Evolutionary conservation across 1,140 invertebrate genomes (phyloP).

Genomic region (Drosophila lowei): DNA sequence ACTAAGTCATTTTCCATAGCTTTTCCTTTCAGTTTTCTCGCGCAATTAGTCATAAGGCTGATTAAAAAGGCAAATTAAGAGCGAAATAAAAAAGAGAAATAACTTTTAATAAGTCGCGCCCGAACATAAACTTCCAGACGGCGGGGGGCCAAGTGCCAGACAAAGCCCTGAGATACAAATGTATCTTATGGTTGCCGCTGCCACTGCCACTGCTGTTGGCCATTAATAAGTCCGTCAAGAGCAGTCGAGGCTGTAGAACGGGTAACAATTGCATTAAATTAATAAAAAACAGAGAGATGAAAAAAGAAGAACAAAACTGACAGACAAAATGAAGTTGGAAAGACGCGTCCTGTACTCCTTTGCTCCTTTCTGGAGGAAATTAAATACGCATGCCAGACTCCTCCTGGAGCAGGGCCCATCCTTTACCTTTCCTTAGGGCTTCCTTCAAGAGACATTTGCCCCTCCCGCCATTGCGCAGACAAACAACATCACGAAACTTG

Average conservation of each 20-base stretch:
- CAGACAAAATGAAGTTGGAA: constrained; percentile 68
- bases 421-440: constrained; percentile 3
- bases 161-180: constrained; percentile 65
- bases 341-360: neutral
- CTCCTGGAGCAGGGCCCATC: constrained; percentile 17
- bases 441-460: constrained; percentile 16
- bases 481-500: constrained; percentile 22
- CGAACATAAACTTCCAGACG: constrained; percentile 54
- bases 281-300: constrained; percentile 44
- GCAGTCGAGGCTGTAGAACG: constrained; percentile 20
- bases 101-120: constrained; percentile 69
- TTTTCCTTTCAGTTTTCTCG: constrained; percentile 25
- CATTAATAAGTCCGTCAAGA: constrained; percentile 66
- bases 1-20: constrained; percentile 15
- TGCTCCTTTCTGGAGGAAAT: constrained; percentile 58
- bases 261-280: constrained; percentile 76
- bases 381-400: constrained; percentile 57
- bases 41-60: constrained; percentile 65
- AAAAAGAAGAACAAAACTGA: constrained; percentile 59
- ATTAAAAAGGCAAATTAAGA: constrained; percentile 67
- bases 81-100: constrained; percentile 34
- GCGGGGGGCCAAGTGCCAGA: constrained; percentile 35
- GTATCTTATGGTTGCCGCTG: constrained; percentile 52
- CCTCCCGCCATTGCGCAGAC: constrained; percentile 15
- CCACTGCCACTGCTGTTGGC: constrained; percentile 55